Conservation (phyloP, 2,888 invertebrate genomes). For the Polymixis lichenea region DNA sequence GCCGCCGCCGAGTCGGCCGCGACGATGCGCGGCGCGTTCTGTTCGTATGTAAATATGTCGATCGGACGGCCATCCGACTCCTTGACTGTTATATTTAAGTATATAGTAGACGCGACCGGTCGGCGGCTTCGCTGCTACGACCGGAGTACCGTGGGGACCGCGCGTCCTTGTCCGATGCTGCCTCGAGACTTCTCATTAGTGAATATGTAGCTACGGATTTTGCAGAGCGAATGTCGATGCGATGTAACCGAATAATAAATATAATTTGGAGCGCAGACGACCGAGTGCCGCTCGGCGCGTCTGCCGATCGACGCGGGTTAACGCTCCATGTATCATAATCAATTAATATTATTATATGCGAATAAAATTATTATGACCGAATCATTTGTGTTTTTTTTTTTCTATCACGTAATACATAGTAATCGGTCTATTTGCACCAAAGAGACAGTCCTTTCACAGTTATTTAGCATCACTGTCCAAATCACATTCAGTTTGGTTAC, state of each 20-base stretch:
- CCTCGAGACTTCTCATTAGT: slow-evolving; percentile 89
- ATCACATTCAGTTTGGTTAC: too few species aligned
- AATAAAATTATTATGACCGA: slow-evolving; percentile 90
- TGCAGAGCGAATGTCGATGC: slow-evolving; percentile 86
- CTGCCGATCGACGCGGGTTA: slow-evolving; percentile 78
- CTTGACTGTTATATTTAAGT: slow-evolving; percentile 89
- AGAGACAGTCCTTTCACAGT: background rate
- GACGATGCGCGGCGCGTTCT: slow-evolving; percentile 77
- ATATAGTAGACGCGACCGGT: slow-evolving; percentile 85
- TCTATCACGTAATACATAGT: background rate
- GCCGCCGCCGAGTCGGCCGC: slow-evolving; percentile 65
- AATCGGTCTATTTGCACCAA: background rate
- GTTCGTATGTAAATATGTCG: slow-evolving; percentile 87
- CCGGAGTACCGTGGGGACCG: slow-evolving; percentile 77
- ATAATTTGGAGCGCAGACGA: slow-evolving; percentile 84
- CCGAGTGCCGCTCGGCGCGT: slow-evolving; percentile 76
- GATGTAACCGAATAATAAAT: slow-evolving; percentile 88
- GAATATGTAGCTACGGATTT: slow-evolving; percentile 88
- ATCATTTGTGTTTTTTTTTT: slow-evolving; percentile 62
- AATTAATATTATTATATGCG: slow-evolving; percentile 90
- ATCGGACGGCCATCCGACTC: slow-evolving; percentile 85
- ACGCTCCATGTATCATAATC: slow-evolving; percentile 90
- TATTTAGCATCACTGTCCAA: background rate
- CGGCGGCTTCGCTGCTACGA: slow-evolving; percentile 79
- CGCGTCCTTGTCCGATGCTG: slow-evolving; percentile 84